Evolutionary conservation across 2,113 vertebrate species (phyloP).

Genomic region (Myotis lucifugus): DNA sequence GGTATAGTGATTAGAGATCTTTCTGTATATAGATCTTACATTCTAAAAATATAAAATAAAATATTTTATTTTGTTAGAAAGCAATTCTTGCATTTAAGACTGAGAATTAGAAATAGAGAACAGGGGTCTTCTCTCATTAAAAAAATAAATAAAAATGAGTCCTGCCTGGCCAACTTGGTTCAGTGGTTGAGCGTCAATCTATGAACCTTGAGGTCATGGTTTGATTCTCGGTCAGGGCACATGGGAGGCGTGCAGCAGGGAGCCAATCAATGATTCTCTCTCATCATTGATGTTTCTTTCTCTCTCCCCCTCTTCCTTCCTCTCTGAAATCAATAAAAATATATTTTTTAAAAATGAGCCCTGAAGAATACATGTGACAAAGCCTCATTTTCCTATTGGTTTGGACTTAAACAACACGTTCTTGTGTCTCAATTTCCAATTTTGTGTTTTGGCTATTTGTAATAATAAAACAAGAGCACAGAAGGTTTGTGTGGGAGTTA

Average conservation of each 20-base stretch:
- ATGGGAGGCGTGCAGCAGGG: no score
- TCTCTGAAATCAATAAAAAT: no score
- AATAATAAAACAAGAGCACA: constrained; percentile 53
- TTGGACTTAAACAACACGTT: constrained; percentile 3
- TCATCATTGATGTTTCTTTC: no score
- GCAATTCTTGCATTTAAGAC: not conserved
- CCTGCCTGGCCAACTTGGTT: no score
- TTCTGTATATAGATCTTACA: not conserved
- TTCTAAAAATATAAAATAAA: not conserved
- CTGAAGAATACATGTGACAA: not conserved
- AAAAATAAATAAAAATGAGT: not conserved
- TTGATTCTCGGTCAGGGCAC: no score
- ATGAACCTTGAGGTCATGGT: no score
- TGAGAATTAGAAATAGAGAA: not conserved
- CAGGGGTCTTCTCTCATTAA: not conserved
- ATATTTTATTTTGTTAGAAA: not conserved
- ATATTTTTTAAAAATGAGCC: not conserved
- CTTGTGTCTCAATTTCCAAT: constrained; percentile 10
- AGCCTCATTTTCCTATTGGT: not conserved
- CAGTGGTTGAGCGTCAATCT: no score
- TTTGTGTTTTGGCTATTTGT: constrained; percentile 59
- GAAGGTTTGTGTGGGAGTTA: constrained; percentile 64
- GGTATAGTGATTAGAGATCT: not conserved
- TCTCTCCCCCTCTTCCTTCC: no score
- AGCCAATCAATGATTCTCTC: no score